Evolutionary conservation across 2,113 vertebrate species (phyloP).

Genomic region (Lepus timidus): DNA sequence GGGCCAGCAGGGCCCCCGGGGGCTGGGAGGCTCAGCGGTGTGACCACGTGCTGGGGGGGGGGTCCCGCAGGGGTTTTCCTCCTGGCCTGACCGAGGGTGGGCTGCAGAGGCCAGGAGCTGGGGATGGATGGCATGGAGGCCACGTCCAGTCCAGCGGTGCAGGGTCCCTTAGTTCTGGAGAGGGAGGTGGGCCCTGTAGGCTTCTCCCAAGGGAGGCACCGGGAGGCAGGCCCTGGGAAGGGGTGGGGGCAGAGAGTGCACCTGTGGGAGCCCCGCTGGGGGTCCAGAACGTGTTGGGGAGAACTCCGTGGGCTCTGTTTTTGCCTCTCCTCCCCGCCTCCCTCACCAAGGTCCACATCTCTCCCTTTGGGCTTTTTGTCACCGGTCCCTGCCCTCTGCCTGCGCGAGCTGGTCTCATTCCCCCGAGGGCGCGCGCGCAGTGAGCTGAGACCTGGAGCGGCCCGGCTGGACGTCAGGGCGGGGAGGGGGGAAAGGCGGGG

Average conservation of each 20-base stretch:
- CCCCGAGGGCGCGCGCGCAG: neutral
- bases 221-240: neutral
- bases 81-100: neutral
- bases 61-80: neutral
- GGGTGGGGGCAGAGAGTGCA: neutral
- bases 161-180: neutral
- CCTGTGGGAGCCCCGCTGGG: neutral
- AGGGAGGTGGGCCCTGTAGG: neutral
- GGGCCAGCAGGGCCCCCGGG: neutral
- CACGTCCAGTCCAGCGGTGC: conserved; percentile 56
- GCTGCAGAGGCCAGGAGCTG: neutral
- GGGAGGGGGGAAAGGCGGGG: conserved; percentile 52
- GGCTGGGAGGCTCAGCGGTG: neutral
- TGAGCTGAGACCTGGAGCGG: conserved; percentile 35
- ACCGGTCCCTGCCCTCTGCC: neutral
- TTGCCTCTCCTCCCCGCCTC: rapidly evolving
- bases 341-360: neutral
- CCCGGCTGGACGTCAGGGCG: conserved; percentile 69
- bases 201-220: neutral
- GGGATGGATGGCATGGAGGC: neutral
- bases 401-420: neutral
- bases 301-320: neutral
- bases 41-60: neutral
- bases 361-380: neutral
- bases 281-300: neutral